phyloP scores from a whole-genome alignment of 1,140 invertebrate species.

The Brachionus rubens region DNA sequence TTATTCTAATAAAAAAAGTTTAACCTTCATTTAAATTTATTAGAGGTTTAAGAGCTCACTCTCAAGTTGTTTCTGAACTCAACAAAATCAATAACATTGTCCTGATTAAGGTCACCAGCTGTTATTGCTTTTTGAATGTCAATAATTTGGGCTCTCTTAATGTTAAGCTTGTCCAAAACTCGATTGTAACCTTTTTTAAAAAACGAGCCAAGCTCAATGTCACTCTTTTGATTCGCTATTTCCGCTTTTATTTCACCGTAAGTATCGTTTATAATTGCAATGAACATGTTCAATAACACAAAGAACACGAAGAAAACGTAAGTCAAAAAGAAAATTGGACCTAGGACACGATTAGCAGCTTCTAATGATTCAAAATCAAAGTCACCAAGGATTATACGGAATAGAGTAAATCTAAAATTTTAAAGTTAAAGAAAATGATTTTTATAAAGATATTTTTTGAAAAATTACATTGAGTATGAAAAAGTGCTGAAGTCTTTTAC shows the following conservation, averaged over 20 bases:
- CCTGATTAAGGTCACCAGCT: conserved; percentile 35
- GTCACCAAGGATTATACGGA: conserved; percentile 70
- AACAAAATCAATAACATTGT: conserved; percentile 37
- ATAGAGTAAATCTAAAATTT: conserved; percentile 63
- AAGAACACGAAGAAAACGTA: conserved; percentile 73
- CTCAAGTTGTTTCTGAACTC: conserved; percentile 38
- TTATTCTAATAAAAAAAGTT: conserved; percentile 52
- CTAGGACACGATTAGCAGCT: conserved; percentile 67
- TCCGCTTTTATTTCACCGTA: conserved; percentile 59
- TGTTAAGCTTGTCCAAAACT: conserved; percentile 57
- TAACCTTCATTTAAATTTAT: no score
- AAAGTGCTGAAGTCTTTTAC: conserved; percentile 58
- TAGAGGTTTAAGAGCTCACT: neutral
- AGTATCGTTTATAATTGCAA: conserved; percentile 73
- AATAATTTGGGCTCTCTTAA: conserved; percentile 57
- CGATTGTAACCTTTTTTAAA: conserved; percentile 52
- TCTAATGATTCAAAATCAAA: conserved; percentile 69
- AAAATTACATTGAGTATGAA: conserved; percentile 60
- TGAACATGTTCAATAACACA: conserved; percentile 71
- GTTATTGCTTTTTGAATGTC: conserved; percentile 62
- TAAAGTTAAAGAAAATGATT: neutral
- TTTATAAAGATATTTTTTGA: conserved; percentile 60
- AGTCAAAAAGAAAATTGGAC: conserved; percentile 69
- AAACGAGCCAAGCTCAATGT: conserved; percentile 26
- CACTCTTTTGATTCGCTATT: conserved; percentile 30